phyloP scores from a whole-genome alignment of 2,888 invertebrate species.

The Macrosiphum euphorbiae region DNA sequence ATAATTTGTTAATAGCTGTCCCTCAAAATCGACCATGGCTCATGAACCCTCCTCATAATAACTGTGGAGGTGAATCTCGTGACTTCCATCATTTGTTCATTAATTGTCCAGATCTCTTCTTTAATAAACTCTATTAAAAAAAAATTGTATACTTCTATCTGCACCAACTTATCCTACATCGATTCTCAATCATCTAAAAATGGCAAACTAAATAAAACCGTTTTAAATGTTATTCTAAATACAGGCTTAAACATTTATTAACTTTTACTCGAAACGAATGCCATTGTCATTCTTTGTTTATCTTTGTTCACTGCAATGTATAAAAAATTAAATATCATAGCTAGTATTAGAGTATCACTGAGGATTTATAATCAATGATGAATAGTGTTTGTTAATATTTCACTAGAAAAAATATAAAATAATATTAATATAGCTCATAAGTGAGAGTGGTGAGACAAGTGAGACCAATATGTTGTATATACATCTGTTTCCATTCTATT shows the following conservation, averaged over 20 bases:
- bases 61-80: not conserved
- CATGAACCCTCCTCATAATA: not conserved
- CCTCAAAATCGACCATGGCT: not conserved
- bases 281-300: not conserved
- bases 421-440: not conserved
- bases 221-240: not conserved
- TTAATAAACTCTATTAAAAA: not conserved
- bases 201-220: not conserved
- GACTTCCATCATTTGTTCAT: not conserved
- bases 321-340: not conserved
- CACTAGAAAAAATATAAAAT: not conserved
- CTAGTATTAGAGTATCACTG: no score
- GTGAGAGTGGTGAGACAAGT: not conserved
- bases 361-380: no score
- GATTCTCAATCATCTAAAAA: not conserved
- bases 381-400: no score
- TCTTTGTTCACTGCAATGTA: not conserved
- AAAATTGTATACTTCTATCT: not conserved
- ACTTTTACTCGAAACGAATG: not conserved
- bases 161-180: not conserved
- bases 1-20: not conserved
- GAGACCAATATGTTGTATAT: not conserved
- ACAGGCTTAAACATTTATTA: not conserved
- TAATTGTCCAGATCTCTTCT: not conserved
- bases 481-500: not conserved